Evolutionary conservation across 2,888 invertebrate genomes (phyloP).

Genomic region (Cotesia congregata): DNA sequence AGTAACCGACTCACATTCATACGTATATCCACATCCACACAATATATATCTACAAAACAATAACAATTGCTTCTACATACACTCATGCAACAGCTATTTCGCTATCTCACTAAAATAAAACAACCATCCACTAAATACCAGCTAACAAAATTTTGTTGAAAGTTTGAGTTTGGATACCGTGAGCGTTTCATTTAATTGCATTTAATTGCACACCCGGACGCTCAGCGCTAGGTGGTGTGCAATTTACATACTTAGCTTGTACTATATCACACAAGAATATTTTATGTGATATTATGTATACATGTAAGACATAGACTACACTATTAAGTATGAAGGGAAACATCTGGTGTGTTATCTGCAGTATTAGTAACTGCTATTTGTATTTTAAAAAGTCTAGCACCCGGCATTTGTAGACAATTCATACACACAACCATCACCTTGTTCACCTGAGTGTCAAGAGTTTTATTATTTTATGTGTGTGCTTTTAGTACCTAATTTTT

Average conservation of each 20-base stretch:
- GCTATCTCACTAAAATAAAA: too few relatives aligned
- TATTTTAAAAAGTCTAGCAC: conserved; percentile 25
- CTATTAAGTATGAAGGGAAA: not conserved
- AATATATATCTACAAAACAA: not conserved
- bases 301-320: too few relatives aligned
- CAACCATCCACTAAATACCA: too few relatives aligned
- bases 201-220: too few relatives aligned
- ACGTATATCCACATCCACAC: not conserved
- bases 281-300: too few relatives aligned
- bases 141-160: too few relatives aligned
- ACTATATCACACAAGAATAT: too few relatives aligned
- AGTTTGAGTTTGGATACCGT: too few relatives aligned
- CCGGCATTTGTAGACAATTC: conserved; percentile 16
- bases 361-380: not conserved
- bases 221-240: too few relatives aligned
- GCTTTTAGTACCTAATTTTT: not conserved
- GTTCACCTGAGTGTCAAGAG: conserved; percentile 28
- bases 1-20: not conserved
- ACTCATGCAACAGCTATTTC: too few relatives aligned
- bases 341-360: conserved; percentile 34
- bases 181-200: too few relatives aligned
- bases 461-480: not conserved
- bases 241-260: too few relatives aligned
- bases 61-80: not conserved
- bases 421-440: conserved; percentile 31